A percentile compares a stretch with the other conserved stretches of the same genome.
Conservation (phyloP, 1,140 invertebrate genomes). For the Halictus rubicundus region DNA sequence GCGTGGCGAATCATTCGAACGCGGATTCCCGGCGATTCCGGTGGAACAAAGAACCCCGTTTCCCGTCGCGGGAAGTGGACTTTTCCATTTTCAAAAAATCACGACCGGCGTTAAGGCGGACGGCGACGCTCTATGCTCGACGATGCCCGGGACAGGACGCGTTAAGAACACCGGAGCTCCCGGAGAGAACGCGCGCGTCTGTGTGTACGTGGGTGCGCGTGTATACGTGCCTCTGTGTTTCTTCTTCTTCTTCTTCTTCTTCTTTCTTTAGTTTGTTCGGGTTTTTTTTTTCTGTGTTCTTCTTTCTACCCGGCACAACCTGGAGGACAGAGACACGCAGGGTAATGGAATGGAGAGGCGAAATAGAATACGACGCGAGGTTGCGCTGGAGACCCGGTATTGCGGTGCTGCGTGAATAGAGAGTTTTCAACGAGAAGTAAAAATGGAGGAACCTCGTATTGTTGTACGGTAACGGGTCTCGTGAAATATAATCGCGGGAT, state of each 20-base stretch:
- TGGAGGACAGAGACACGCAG: background rate
- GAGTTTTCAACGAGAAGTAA: background rate
- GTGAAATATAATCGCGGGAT: background rate
- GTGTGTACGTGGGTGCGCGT: too few relatives aligned
- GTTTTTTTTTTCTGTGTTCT: background rate
- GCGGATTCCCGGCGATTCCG: constrained; percentile 3
- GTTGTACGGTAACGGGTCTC: background rate
- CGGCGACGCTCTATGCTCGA: background rate
- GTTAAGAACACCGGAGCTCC: background rate
- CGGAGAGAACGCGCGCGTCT: background rate
- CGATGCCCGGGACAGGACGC: background rate
- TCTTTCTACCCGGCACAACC: background rate
- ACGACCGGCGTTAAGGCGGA: background rate
- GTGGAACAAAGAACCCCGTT: background rate
- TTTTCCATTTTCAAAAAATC: constrained; percentile 5
- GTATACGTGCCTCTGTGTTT: too few relatives aligned
- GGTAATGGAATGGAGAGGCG: constrained; percentile 24
- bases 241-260: too few relatives aligned
- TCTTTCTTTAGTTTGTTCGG: too few relatives aligned
- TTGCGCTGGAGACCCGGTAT: background rate
- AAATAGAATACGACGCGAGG: constrained; percentile 11
- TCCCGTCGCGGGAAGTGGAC: background rate
- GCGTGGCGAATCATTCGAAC: background rate
- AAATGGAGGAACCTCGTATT: background rate
- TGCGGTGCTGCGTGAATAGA: background rate